These are phyloP conservation scores for Rhodinocichla rosea DNA, from an alignment of 2,113 vertebrate species.

Conservation along the genomic window DNA sequence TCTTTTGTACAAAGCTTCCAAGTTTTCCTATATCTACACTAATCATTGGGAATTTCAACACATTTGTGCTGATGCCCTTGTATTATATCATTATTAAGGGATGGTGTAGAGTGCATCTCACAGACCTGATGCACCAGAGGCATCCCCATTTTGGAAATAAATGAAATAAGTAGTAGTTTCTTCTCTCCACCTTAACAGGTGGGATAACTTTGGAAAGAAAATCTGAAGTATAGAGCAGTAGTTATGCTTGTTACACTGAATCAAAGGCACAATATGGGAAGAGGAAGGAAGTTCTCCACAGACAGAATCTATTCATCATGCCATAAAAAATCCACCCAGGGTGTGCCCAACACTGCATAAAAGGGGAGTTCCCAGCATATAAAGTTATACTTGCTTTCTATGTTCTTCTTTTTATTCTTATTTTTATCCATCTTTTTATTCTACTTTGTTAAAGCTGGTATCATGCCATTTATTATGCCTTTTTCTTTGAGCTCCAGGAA, in stretches of 20 bases:
- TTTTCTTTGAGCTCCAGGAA: background rate
- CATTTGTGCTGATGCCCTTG: background rate
- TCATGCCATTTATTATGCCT: background rate
- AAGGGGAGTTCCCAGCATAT: background rate
- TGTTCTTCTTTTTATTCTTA: background rate
- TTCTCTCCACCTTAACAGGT: background rate
- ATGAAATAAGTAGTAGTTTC: background rate
- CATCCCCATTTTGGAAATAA: background rate
- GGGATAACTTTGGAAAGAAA: background rate
- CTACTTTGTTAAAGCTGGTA: background rate
- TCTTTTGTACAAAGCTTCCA: background rate
- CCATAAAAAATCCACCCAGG: background rate
- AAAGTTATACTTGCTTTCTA: background rate
- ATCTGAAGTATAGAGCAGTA: background rate
- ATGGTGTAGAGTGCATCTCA: background rate
- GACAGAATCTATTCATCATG: fast-evolving
- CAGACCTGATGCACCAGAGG: background rate
- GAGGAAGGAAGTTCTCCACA: background rate
- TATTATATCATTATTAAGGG: background rate
- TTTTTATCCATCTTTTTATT: background rate
- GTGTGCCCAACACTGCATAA: background rate
- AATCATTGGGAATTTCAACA: background rate
- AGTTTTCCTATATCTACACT: background rate
- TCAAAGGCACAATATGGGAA: background rate
- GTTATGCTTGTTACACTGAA: background rate